These are phyloP conservation scores for Capromys pilorides DNA, from an alignment of 2,797 vertebrate genomes.

Conservation along the genomic window DNA sequence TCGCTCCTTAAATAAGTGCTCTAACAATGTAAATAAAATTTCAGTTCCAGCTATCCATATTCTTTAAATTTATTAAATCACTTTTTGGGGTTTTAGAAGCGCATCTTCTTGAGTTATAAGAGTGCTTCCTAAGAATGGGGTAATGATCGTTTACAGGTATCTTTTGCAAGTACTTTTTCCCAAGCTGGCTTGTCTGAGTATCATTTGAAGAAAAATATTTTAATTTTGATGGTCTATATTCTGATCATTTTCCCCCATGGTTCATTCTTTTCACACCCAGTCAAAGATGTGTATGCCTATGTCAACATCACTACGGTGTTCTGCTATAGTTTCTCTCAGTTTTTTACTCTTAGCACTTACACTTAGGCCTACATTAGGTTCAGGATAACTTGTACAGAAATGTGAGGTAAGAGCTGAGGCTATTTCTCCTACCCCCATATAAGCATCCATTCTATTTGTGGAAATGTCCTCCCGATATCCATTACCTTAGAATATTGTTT, in stretches of 20 bases:
- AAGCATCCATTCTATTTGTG: background rate
- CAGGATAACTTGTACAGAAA: background rate
- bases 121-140: background rate
- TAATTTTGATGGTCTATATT: background rate
- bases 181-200: background rate
- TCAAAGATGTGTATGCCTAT: background rate
- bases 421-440: background rate
- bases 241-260: background rate
- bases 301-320: background rate
- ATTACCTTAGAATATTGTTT: background rate
- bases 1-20: background rate
- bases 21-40: background rate
- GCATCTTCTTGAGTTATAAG: background rate
- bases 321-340: background rate
- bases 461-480: background rate
- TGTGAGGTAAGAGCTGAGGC: background rate
- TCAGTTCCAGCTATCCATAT: background rate
- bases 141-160: background rate
- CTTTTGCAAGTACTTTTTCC: constrained; percentile 46
- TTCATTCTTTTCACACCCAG: background rate
- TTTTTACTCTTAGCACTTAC: background rate
- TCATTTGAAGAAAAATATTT: constrained; percentile 33
- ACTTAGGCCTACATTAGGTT: background rate
- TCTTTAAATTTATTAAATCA: background rate
- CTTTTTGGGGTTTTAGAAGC: constrained; percentile 8